Evolutionary conservation across 2,797 vertebrate genomes (phyloP), one percentile per base, ranked within the genome.

Genomic region (Molossus alvarezi): DNA sequence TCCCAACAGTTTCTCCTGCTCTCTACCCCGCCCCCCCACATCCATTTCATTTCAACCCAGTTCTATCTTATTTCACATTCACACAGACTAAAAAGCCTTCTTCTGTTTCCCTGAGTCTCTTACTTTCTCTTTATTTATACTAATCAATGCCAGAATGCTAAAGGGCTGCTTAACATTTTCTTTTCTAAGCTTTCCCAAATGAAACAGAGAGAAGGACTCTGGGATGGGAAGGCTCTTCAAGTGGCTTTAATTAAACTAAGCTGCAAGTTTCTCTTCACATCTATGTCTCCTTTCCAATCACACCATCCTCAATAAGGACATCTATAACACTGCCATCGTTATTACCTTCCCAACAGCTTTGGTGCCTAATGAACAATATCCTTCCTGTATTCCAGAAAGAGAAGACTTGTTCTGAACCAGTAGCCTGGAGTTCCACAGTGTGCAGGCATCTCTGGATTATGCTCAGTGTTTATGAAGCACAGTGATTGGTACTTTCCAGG

Each of bases 381-480:
- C 80, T 2, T 92, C 53, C 65, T 82, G 0, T 80, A 4, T 82
- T 71, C 55, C 83, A 84, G 60, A 88, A 62, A 96, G 67, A 82
- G 33, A 77, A 80, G 58, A 41, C 29, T 58, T 87, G 57, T 62
- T 89, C 65, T 12, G 37, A 75, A 3, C 0, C 14, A 94, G 90
- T 37, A 90, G 73, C 80, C 18, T 20, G 62, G 73, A 83, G 41
- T 85, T 27, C 83, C 37, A 41, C 79, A 75, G 20, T 33, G 58
- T 95, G 69, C 0, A 60, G 81, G 75, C 91, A 60, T 1, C 94
- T 97, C 97, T 97, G 85, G 62, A 95, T 94, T 72, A 91, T 37
- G 21, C 85, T 97, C 93, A 85, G 90, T 91, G 69, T 93, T 95
- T 97, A 57, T 93, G 96, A 86, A 93, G 94, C 96, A 51, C 79